Conservation (phyloP, 1,140 invertebrate genomes). For the Neodiprion lecontei region DNA sequence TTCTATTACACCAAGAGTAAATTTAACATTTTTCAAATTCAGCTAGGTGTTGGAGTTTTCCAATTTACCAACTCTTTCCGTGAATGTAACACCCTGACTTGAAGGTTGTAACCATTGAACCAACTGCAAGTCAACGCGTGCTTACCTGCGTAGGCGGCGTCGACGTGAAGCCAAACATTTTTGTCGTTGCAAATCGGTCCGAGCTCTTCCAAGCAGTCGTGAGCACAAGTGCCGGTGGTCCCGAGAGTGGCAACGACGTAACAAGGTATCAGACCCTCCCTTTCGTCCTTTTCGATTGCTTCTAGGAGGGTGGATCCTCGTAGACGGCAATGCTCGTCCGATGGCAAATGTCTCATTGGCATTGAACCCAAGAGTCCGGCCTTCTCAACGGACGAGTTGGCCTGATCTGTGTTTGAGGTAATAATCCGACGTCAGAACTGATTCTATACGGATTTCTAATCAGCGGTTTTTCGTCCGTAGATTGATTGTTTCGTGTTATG, state of each 20-base stretch:
- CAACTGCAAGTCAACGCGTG: neutral
- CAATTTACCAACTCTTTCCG: neutral
- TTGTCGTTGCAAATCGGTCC: constrained; percentile 80
- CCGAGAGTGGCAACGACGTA: constrained; percentile 87
- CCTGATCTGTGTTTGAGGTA: constrained; percentile 68
- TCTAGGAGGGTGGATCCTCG: constrained; percentile 76
- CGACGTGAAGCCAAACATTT: constrained; percentile 86
- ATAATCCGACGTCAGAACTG: constrained; percentile 34
- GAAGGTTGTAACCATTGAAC: too few species aligned
- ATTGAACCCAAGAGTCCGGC: constrained; percentile 83
- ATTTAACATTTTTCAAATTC: too few species aligned
- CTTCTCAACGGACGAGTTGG: constrained; percentile 92
- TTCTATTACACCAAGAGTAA: too few species aligned
- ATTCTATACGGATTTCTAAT: neutral
- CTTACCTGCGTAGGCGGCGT: constrained; percentile 84
- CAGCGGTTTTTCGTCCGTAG: neutral
- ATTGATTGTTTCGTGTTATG: neutral
- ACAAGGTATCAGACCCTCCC: constrained; percentile 79
- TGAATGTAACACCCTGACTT: neutral
- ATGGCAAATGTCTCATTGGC: constrained; percentile 78
- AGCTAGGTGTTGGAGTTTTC: too few species aligned
- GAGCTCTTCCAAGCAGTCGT: constrained; percentile 85
- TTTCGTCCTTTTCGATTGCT: constrained; percentile 78
- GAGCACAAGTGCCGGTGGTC: constrained; percentile 92
- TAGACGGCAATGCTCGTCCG: constrained; percentile 76